These are phyloP conservation scores for Plectropomus leopardus DNA, from an alignment of 2,113 vertebrate genomes.

Conservation along the genomic window DNA sequence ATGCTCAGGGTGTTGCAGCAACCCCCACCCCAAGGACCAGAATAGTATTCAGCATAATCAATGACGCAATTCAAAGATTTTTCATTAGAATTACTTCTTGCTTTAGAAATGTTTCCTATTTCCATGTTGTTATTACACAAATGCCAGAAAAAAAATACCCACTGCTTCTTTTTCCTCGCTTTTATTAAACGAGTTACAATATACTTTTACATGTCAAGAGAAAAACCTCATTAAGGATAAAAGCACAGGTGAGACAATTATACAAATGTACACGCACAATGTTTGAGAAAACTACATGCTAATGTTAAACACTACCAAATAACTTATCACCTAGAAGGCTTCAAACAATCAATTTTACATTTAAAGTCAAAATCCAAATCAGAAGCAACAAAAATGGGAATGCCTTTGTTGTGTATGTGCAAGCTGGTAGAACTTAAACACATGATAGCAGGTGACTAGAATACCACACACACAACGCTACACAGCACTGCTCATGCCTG, in stretches of 20 bases:
- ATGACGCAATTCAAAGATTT: too few species aligned
- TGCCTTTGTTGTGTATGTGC: constrained; percentile 19
- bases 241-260: constrained; percentile 17
- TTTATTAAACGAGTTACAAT: constrained; percentile 62
- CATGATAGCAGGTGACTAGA: background rate
- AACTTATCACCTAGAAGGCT: constrained; percentile 9
- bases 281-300: constrained; percentile 27
- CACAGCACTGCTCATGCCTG: constrained; percentile 2
- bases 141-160: background rate
- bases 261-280: constrained; percentile 10
- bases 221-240: constrained; percentile 13
- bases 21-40: too few species aligned
- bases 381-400: constrained; percentile 42
- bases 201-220: constrained; percentile 13
- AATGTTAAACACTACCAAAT: constrained; percentile 24
- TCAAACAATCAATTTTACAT: constrained; percentile 12
- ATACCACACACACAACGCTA: background rate
- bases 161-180: background rate
- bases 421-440: constrained; percentile 7
- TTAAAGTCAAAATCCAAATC: constrained; percentile 38
- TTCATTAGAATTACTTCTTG: too few species aligned
- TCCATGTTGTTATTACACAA: too few species aligned
- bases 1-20: too few species aligned
- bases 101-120: too few species aligned
- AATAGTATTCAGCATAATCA: too few species aligned